A percentile compares a stretch with the other conserved stretches of the same genome.
phyloP scores from a whole-genome alignment of 2,113 vertebrate genomes.

The Dolichallabes microphthalmus region DNA sequence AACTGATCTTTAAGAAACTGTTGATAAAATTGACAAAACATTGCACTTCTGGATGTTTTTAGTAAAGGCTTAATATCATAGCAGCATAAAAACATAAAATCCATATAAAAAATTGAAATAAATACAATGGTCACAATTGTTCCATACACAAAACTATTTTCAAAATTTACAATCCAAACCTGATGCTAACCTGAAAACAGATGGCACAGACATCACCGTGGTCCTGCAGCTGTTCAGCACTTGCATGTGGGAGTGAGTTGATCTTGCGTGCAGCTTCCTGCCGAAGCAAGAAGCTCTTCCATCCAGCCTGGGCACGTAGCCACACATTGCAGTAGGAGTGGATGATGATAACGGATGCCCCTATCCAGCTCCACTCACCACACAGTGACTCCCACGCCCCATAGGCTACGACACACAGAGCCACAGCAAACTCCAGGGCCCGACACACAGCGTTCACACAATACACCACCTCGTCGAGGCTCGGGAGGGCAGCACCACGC shows the following conservation, averaged over 20 bases:
- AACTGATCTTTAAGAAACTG: background rate
- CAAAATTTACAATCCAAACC: background rate
- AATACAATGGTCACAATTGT: no score
- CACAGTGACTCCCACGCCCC: conserved; percentile 82
- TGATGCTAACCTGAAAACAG: conserved; percentile 81
- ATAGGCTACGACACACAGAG: conserved; percentile 82
- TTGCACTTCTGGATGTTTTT: background rate
- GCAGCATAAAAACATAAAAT: background rate
- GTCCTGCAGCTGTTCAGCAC: conserved; percentile 68
- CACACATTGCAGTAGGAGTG: conserved; percentile 89
- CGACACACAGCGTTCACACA: conserved; percentile 79
- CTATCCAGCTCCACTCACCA: conserved; percentile 89
- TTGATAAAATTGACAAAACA: background rate
- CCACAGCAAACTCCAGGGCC: conserved; percentile 84
- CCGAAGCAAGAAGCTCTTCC: conserved; percentile 82
- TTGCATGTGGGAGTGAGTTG: conserved; percentile 74
- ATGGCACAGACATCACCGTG: conserved; percentile 83
- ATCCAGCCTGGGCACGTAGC: conserved; percentile 82
- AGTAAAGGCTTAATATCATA: background rate
- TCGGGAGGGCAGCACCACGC: conserved; percentile 71
- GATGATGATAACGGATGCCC: conserved; percentile 81
- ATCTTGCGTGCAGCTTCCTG: conserved; percentile 82
- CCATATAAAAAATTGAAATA: no score
- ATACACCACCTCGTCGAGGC: conserved; percentile 84
- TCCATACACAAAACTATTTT: no score